Conservation (phyloP, 2,888 invertebrate genomes). For the Chrysolina haemoptera region DNA sequence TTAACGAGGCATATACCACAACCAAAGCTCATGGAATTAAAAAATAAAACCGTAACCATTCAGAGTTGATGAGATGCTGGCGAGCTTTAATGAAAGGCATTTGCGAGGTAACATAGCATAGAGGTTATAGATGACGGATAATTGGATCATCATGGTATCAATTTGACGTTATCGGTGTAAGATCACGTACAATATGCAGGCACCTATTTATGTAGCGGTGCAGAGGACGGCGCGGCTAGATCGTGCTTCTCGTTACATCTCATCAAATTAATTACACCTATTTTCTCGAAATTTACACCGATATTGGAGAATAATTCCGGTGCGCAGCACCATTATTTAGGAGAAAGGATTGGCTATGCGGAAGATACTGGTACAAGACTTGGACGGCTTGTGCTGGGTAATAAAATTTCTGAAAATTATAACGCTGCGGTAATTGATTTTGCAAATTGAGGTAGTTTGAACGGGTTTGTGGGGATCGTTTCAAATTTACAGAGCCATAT, state of each 20-base stretch:
- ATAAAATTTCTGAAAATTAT: constrained; percentile 15
- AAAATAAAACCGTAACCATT: constrained; percentile 14
- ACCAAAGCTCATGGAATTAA: constrained; percentile 13
- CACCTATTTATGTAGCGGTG: constrained; percentile 44
- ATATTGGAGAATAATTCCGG: constrained; percentile 30
- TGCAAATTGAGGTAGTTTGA: constrained; percentile 6
- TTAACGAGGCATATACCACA: constrained; percentile 21
- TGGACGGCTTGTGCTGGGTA: constrained; percentile 9
- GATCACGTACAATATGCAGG: constrained; percentile 65
- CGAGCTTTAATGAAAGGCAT: constrained; percentile 27
- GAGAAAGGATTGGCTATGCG: constrained; percentile 27
- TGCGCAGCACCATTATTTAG: constrained; percentile 24
- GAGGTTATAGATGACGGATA: constrained; percentile 49
- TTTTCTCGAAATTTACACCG: constrained; percentile 40
- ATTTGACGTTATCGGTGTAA: constrained; percentile 67
- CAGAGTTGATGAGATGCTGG: constrained; percentile 28
- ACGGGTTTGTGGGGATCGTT: neutral
- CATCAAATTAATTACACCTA: constrained; percentile 56
- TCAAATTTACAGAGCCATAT: neutral
- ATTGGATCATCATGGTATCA: constrained; percentile 68
- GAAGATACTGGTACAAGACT: constrained; percentile 6
- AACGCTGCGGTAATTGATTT: constrained; percentile 16
- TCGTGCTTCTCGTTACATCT: constrained; percentile 64
- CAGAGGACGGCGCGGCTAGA: constrained; percentile 48
- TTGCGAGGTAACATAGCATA: constrained; percentile 24